These are phyloP conservation scores for Cyclargus thomasi DNA, from an alignment of 1,140 invertebrate genomes.

Conservation along the genomic window DNA sequence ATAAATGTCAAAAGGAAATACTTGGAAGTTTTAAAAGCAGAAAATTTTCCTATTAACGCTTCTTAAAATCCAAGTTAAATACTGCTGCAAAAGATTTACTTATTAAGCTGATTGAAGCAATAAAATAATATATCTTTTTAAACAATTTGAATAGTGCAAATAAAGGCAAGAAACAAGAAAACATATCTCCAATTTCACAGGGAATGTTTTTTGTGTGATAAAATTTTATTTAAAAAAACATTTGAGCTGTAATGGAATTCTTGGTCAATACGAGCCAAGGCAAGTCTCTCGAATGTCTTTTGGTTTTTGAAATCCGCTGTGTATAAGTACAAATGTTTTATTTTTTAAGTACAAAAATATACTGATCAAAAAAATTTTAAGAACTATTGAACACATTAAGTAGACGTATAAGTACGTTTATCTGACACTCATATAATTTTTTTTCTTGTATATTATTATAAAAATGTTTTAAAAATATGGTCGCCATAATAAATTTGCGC, in stretches of 20 bases:
- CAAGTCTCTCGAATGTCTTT: background rate
- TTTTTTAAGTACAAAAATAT: constrained; percentile 1
- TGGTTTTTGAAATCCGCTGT: background rate
- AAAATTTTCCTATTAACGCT: background rate
- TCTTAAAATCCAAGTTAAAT: background rate
- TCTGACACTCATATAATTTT: background rate
- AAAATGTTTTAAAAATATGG: background rate
- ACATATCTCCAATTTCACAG: constrained; percentile 5
- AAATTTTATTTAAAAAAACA: constrained; percentile 1
- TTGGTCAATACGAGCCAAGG: background rate
- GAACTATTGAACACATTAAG: background rate
- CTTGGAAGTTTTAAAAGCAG: background rate
- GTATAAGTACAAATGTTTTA: background rate
- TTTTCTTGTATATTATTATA: background rate
- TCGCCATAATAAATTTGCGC: background rate
- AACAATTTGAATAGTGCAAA: background rate
- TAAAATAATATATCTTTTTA: background rate
- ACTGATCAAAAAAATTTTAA: background rate
- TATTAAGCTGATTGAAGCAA: background rate
- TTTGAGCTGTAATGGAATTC: constrained; percentile 14
- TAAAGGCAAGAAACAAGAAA: background rate
- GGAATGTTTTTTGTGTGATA: constrained; percentile 16
- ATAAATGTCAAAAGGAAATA: constrained; percentile 10
- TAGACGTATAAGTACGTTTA: background rate
- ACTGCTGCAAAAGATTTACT: background rate